A percentile compares a stretch with the other conserved stretches of the same genome.
phyloP scores from a whole-genome alignment of 2,888 invertebrate species.

The Bembecia ichneumoniformis region DNA sequence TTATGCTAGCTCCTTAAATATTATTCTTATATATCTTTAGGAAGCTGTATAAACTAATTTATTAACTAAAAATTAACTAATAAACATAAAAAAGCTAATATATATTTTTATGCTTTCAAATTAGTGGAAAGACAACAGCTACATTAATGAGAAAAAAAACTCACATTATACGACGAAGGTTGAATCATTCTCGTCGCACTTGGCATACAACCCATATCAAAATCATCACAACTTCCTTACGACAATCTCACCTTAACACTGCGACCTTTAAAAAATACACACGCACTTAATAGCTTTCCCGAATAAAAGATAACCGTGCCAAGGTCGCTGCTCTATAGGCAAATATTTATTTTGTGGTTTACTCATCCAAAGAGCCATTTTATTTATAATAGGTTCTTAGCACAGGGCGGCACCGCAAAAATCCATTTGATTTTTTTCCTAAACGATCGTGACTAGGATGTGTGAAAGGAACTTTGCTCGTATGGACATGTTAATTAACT shows the following conservation, averaged over 20 bases:
- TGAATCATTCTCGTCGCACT: constrained; percentile 35
- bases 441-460: constrained; percentile 6
- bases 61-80: no score
- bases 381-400: constrained; percentile 32
- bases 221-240: constrained; percentile 14
- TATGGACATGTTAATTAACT: constrained; percentile 12
- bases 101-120: no score
- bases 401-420: constrained; percentile 29
- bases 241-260: constrained; percentile 6
- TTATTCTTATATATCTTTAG: no score
- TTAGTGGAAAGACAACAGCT: no score
- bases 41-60: no score
- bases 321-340: constrained; percentile 30
- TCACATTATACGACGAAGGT: constrained; percentile 24
- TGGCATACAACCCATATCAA: constrained; percentile 53
- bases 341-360: constrained; percentile 16
- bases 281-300: constrained; percentile 7
- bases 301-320: constrained; percentile 28
- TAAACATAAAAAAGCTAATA: no score
- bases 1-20: no score
- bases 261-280: constrained; percentile 4
- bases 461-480: constrained; percentile 7
- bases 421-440: constrained; percentile 5
- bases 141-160: constrained; percentile 10
- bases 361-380: constrained; percentile 16